phyloP scores from a whole-genome alignment of 1,140 invertebrate genomes.

The Plutomurus gul region DNA sequence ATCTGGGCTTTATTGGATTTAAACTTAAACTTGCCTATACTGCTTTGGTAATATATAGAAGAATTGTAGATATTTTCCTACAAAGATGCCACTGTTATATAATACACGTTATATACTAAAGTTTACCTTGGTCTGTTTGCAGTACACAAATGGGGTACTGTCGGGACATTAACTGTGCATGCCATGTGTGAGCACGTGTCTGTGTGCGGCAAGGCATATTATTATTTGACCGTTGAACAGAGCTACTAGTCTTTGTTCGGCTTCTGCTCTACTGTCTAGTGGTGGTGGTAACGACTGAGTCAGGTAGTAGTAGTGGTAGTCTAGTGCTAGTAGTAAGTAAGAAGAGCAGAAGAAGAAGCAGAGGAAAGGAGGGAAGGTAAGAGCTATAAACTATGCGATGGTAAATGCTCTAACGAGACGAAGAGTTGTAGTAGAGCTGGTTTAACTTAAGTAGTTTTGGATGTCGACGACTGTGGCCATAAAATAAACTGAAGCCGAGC shows the following conservation, averaged over 20 bases:
- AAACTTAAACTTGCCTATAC: constrained; percentile 21
- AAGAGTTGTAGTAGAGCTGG: constrained; percentile 22
- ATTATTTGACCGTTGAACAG: too few species aligned
- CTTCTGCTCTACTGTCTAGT: too few species aligned
- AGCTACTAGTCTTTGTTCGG: too few species aligned
- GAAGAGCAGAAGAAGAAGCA: too few species aligned
- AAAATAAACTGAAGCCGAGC: constrained; percentile 24
- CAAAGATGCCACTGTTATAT: too few species aligned
- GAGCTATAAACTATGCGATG: constrained; percentile 13
- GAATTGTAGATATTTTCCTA: too few species aligned
- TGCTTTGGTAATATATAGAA: not conserved
- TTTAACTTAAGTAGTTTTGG: constrained; percentile 24
- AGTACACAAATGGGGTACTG: constrained; percentile 11
- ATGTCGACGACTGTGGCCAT: constrained; percentile 9
- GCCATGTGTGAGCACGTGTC: constrained; percentile 10
- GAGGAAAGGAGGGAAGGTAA: not conserved
- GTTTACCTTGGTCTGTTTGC: not conserved
- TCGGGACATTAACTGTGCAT: not conserved
- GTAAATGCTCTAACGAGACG: constrained; percentile 26
- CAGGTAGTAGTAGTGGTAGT: not conserved
- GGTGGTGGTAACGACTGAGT: too few species aligned
- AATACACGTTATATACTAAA: too few species aligned
- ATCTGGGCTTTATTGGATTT: constrained; percentile 27
- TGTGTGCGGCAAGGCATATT: not conserved
- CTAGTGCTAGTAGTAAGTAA: too few species aligned